These are phyloP conservation scores for Arctopsyche grandis DNA, from an alignment of 1,140 invertebrate genomes.

Conservation along the genomic window DNA sequence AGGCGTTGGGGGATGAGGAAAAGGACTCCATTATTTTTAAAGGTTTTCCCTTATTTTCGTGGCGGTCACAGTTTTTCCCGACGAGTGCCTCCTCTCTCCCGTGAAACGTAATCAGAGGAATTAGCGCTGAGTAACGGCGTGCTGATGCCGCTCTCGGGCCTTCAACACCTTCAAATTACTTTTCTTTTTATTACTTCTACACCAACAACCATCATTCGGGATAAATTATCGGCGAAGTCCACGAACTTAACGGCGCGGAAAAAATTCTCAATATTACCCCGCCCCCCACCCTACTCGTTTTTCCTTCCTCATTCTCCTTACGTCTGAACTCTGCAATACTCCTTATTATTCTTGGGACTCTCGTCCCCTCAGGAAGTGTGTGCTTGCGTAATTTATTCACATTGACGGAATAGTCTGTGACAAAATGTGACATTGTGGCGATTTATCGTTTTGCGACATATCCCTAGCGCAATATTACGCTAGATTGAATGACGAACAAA, in stretches of 20 bases:
- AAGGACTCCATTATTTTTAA: constrained; percentile 44
- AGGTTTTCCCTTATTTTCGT: constrained; percentile 28
- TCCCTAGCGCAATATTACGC: neutral
- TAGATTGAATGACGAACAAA: constrained; percentile 15
- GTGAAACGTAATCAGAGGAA: constrained; percentile 53
- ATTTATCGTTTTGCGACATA: neutral
- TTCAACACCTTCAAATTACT: constrained; percentile 52
- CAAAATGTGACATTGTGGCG: neutral
- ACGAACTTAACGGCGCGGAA: constrained; percentile 19
- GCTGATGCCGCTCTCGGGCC: constrained; percentile 49
- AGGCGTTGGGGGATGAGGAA: neutral
- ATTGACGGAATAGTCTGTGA: constrained; percentile 12
- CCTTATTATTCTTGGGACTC: too few species aligned
- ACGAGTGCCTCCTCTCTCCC: constrained; percentile 41
- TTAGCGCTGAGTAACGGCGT: constrained; percentile 54
- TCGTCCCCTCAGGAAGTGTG: too few species aligned
- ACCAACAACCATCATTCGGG: constrained; percentile 49
- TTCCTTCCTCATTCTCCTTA: too few species aligned
- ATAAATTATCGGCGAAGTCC: constrained; percentile 49
- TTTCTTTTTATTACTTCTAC: constrained; percentile 50
- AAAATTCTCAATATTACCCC: constrained; percentile 37
- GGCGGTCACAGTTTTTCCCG: constrained; percentile 51
- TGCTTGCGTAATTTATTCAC: neutral
- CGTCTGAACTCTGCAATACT: too few species aligned
- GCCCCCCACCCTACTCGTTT: neutral